Evolutionary conservation across 2,888 invertebrate species (phyloP).

Genomic region (Phengaris arion): DNA sequence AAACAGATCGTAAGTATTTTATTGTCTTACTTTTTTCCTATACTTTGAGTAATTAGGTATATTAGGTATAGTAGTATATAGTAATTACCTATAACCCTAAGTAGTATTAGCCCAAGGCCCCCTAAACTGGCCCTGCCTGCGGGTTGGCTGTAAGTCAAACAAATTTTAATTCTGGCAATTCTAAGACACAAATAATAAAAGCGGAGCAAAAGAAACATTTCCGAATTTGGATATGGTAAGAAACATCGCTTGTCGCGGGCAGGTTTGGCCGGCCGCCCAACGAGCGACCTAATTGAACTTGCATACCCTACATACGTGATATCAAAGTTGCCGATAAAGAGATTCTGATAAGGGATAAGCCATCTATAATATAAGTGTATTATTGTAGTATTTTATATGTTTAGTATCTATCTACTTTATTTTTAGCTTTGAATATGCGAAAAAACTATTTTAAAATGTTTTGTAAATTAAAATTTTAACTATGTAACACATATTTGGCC

Average conservation of each 20-base stretch:
- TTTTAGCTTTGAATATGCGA: too few species aligned
- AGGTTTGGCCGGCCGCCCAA: slow-evolving; percentile 42
- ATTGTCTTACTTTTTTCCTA: too few species aligned
- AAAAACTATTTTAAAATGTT: too few species aligned
- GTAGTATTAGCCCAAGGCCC: too few species aligned
- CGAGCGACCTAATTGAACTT: slow-evolving; percentile 37
- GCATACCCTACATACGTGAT: slow-evolving; percentile 26
- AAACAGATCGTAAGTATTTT: too few species aligned
- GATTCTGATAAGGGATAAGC: slow-evolving; percentile 18
- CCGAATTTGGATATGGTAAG: slow-evolving; percentile 35
- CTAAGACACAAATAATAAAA: slow-evolving; percentile 24
- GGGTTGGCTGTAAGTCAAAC: background rate
- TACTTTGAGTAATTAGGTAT: too few species aligned
- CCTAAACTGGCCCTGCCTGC: background rate
- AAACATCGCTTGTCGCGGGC: slow-evolving; percentile 34
- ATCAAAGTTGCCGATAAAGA: slow-evolving; percentile 3
- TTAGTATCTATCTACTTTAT: background rate
- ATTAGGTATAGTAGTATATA: too few species aligned
- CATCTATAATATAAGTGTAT: background rate
- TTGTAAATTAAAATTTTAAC: too few species aligned
- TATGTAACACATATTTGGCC: too few species aligned
- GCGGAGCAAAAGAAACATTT: slow-evolving; percentile 33
- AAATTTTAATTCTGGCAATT: slow-evolving; percentile 19
- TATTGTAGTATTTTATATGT: slow-evolving; percentile 1
- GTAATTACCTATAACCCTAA: too few species aligned